A percentile compares a stretch with the other conserved stretches of the same genome.
phyloP scores from a whole-genome alignment of 2,113 vertebrate species.

The Trinectes maculatus region DNA sequence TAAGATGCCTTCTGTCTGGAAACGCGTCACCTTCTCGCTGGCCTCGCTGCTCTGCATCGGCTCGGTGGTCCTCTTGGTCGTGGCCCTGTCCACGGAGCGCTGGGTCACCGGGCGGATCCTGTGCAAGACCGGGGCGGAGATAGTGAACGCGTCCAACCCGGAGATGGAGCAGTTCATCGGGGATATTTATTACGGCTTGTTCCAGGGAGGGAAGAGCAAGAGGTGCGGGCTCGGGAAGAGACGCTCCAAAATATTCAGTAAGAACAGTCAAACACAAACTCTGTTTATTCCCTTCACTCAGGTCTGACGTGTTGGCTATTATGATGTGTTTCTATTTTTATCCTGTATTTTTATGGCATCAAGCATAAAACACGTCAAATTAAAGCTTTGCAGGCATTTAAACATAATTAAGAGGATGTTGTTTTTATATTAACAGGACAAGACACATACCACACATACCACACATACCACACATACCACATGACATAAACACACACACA shows the following conservation, averaged over 20 bases:
- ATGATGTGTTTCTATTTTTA: too few species aligned
- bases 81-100: conserved; percentile 87
- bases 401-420: too few species aligned
- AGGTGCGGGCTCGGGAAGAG: conserved; percentile 91
- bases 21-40: conserved; percentile 86
- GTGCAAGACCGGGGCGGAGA: conserved; percentile 93
- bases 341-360: too few species aligned
- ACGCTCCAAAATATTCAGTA: conserved; percentile 90
- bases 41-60: conserved; percentile 86
- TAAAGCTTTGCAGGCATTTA: too few species aligned
- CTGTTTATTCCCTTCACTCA: too few species aligned
- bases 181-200: conserved; percentile 92
- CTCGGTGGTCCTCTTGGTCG: conserved; percentile 86
- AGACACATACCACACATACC: too few species aligned
- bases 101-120: conserved; percentile 92
- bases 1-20: conserved; percentile 93
- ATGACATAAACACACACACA: too few species aligned
- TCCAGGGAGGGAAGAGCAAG: conserved; percentile 89
- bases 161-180: conserved; percentile 93
- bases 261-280: conserved; percentile 58
- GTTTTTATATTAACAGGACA: too few species aligned
- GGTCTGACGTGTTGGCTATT: too few species aligned
- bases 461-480: too few species aligned
- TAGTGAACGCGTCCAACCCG: conserved; percentile 92
- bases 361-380: too few species aligned